A percentile compares a stretch with the other conserved stretches of the same genome.
Conservation (phyloP, 1,140 invertebrate genomes). For the Scaptomyza hsui region DNA sequence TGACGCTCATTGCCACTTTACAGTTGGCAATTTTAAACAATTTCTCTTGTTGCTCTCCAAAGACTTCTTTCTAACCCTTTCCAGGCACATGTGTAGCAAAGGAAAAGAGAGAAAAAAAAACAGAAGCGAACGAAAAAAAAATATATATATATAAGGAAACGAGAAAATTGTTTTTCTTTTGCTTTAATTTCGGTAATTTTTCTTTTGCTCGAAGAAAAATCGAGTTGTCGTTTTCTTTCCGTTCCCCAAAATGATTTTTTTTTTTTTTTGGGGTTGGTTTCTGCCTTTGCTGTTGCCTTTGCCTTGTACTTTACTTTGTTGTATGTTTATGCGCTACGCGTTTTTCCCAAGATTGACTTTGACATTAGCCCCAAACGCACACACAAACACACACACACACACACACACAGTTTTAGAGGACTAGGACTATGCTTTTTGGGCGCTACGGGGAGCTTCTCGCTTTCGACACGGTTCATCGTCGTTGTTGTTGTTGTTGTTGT, state of each 20-base stretch:
- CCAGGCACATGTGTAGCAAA: constrained; percentile 8
- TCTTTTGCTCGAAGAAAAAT: constrained; percentile 79
- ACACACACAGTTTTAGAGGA: constrained; percentile 17
- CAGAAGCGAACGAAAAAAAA: not conserved
- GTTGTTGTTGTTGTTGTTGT: constrained; percentile 56
- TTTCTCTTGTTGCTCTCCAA: constrained; percentile 72
- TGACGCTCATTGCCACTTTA: constrained; percentile 41
- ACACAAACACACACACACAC: constrained; percentile 48
- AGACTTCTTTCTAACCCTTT: constrained; percentile 66
- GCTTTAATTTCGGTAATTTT: constrained; percentile 82
- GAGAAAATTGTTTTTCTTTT: constrained; percentile 81
- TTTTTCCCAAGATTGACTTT: constrained; percentile 83
- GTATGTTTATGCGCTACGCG: constrained; percentile 81
- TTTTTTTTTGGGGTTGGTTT: constrained; percentile 65
- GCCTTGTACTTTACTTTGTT: constrained; percentile 64
- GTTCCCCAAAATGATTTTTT: constrained; percentile 50
- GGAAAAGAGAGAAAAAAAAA: constrained; percentile 1
- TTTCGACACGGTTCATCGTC: constrained; percentile 72
- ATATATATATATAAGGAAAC: constrained; percentile 31
- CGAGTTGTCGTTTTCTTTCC: constrained; percentile 63
- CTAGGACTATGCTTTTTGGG: constrained; percentile 37
- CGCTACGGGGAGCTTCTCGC: constrained; percentile 46
- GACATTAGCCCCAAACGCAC: constrained; percentile 75
- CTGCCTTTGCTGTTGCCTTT: constrained; percentile 32
- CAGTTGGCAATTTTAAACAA: constrained; percentile 69